Evolutionary conservation across 2,797 vertebrate species (phyloP).

Genomic region (Pogoniulus pusillus): DNA sequence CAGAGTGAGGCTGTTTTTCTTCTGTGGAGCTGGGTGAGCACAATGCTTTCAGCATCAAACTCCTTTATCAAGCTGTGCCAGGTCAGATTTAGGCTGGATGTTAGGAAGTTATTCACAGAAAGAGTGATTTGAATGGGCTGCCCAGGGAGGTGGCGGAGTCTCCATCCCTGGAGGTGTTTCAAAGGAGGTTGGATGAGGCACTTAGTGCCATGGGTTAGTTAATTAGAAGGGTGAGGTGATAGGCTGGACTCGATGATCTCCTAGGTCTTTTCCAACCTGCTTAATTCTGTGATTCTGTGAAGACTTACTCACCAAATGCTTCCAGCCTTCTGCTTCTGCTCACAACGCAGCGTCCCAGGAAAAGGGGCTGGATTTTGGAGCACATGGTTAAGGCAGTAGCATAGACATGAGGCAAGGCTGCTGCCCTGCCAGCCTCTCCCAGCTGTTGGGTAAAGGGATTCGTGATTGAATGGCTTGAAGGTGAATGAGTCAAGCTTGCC

Average conservation of each 20-base stretch:
- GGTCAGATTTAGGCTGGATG: too few species aligned
- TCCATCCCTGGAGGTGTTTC: too few species aligned
- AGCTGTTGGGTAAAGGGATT: neutral
- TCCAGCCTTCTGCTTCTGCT: neutral
- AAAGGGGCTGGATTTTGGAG: neutral
- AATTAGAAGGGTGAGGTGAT: too few species aligned
- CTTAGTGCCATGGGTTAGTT: too few species aligned
- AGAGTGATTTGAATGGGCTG: too few species aligned
- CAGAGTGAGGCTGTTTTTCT: fast-evolving
- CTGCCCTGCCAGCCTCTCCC: neutral
- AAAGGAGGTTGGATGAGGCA: too few species aligned
- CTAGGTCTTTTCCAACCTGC: too few species aligned
- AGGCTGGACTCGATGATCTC: too few species aligned
- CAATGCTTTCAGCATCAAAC: neutral
- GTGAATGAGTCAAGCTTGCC: neutral
- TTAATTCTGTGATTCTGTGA: too few species aligned
- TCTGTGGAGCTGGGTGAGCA: neutral
- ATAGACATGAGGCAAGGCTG: neutral
- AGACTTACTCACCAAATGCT: neutral
- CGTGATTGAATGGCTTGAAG: neutral
- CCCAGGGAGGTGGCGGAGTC: too few species aligned
- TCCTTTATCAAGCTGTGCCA: neutral
- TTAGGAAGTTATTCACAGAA: too few species aligned
- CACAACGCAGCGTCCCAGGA: fast-evolving
- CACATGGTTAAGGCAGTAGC: fast-evolving